A percentile compares a stretch with the other conserved stretches of the same genome.
These are phyloP conservation scores for Pseudopipra pipra DNA, from an alignment of 2,113 vertebrate genomes.

Conservation along the genomic window DNA sequence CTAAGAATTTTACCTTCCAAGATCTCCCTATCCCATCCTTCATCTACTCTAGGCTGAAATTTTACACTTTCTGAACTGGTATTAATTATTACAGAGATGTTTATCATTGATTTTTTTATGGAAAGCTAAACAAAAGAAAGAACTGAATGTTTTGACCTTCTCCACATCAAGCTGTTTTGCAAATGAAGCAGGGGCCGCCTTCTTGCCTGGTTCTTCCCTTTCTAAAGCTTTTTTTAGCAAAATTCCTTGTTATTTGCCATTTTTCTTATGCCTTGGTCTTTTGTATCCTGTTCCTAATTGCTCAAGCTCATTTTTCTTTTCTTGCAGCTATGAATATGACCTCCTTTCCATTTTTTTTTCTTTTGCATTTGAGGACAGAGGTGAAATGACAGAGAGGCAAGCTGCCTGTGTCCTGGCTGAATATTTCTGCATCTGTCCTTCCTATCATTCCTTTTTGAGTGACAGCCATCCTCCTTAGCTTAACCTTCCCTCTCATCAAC, in stretches of 20 bases:
- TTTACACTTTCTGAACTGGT: fast-evolving
- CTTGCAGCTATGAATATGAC: not conserved
- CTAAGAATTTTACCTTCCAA: not conserved
- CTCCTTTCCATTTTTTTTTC: not conserved
- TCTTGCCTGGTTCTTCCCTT: not conserved
- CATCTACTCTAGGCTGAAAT: not conserved
- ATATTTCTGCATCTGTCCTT: not conserved
- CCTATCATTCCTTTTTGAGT: not conserved
- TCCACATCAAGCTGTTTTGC: not conserved
- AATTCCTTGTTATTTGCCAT: not conserved
- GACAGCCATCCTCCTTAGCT: not conserved
- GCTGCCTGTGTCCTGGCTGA: not conserved
- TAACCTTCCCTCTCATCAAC: not conserved
- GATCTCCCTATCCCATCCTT: not conserved
- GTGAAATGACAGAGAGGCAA: not conserved
- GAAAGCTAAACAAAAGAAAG: not conserved
- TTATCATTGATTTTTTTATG: not conserved
- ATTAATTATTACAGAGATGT: not conserved
- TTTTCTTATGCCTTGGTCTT: not conserved
- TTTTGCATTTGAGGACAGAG: not conserved
- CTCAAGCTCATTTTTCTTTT: not conserved
- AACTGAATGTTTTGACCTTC: not conserved
- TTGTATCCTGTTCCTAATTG: not conserved
- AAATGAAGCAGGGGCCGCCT: not conserved
- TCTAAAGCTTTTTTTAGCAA: not conserved